Percentiles rank a stretch among this genome's conserved stretches.
phyloP scores from a whole-genome alignment of 2,888 invertebrate genomes.

The Falcaria lacertinaria region DNA sequence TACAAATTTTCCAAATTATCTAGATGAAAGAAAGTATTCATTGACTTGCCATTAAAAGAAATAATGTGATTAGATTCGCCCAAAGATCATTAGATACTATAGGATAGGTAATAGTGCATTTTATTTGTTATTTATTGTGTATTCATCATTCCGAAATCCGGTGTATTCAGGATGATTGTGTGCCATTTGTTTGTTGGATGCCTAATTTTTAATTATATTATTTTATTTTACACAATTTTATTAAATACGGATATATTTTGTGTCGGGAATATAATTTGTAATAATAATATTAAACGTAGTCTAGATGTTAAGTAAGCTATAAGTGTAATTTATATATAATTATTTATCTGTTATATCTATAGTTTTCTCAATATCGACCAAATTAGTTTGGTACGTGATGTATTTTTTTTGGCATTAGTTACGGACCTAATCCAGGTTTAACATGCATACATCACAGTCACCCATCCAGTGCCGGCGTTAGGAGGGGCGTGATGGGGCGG shows the following conservation, averaged over 20 bases:
- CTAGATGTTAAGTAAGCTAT: background rate
- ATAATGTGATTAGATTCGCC: slow-evolving; percentile 59
- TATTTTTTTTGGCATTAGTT: no score
- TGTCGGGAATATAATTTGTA: background rate
- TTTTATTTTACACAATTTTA: slow-evolving; percentile 1
- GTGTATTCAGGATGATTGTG: slow-evolving; percentile 23
- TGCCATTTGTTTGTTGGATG: slow-evolving; percentile 26
- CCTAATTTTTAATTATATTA: slow-evolving; percentile 9
- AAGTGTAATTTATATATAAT: no score
- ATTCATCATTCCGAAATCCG: slow-evolving; percentile 24
- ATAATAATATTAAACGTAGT: background rate
- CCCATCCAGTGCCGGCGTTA: no score
- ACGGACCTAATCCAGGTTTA: no score
- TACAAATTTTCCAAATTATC: background rate
- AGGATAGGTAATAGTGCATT: no score
- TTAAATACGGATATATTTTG: background rate
- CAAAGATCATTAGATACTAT: slow-evolving; percentile 50
- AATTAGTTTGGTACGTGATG: no score
- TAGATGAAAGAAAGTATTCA: background rate
- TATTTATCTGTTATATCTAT: no score
- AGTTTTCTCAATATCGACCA: no score
- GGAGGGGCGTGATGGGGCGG: no score
- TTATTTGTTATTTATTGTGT: slow-evolving; percentile 22
- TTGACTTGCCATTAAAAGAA: slow-evolving; percentile 57
- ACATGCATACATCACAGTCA: no score